A percentile compares a stretch with the other conserved stretches of the same genome.
phyloP scores from a whole-genome alignment of 2,888 invertebrate genomes.

The Xanthorhoe spadicearia region DNA sequence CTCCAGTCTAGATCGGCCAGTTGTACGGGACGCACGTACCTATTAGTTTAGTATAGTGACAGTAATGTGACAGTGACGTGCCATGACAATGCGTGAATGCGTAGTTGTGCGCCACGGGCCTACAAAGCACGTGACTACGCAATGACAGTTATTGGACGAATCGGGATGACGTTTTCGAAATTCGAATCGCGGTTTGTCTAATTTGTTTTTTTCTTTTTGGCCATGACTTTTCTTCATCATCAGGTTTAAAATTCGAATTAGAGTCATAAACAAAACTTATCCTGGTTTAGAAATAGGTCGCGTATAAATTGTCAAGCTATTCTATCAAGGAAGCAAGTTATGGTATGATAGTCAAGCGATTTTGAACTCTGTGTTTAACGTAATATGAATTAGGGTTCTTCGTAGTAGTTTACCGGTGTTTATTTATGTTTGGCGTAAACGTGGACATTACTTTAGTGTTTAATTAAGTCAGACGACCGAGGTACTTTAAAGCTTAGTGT shows the following conservation, averaged over 20 bases:
- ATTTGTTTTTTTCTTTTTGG: background rate
- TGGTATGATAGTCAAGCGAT: background rate
- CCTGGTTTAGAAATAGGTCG: background rate
- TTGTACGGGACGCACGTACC: conserved; percentile 68
- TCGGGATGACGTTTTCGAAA: conserved; percentile 28
- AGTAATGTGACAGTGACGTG: conserved; percentile 49
- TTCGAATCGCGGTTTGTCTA: conserved; percentile 19
- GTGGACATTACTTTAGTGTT: conserved; percentile 20
- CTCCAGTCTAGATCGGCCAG: conserved; percentile 74
- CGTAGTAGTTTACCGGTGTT: background rate
- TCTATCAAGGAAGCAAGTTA: conserved; percentile 9
- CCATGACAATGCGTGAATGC: conserved; percentile 42
- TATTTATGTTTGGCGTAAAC: conserved; percentile 21
- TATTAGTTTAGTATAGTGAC: conserved; percentile 50
- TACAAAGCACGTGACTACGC: conserved; percentile 49
- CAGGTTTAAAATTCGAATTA: background rate
- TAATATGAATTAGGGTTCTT: background rate
- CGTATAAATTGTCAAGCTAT: background rate
- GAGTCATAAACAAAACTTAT: background rate
- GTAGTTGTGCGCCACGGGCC: conserved; percentile 40
- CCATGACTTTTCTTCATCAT: background rate
- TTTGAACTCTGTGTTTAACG: background rate
- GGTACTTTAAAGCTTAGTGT: conserved; percentile 7
- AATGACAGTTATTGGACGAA: conserved; percentile 45
- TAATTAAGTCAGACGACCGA: conserved; percentile 21